Evolutionary conservation across 2,797 vertebrate genomes (phyloP).

Genomic region (Platyrinchus mystaceus): DNA sequence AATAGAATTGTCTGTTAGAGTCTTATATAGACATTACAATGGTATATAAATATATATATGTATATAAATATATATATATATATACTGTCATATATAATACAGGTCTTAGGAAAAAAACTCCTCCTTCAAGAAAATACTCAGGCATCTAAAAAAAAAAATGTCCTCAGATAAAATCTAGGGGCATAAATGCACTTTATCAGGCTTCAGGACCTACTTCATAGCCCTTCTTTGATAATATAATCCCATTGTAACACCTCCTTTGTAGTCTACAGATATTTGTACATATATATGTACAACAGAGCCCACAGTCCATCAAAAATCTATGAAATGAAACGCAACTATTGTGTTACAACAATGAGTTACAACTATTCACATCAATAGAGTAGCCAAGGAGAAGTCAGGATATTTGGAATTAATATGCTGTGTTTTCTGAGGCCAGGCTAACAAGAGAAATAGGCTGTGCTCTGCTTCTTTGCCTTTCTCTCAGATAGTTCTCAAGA

Average conservation of each 20-base stretch:
- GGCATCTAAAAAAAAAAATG: neutral
- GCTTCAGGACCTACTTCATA: neutral
- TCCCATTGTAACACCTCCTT: neutral
- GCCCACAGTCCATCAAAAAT: neutral
- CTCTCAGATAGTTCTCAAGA: neutral
- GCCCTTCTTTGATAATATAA: neutral
- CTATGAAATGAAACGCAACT: neutral
- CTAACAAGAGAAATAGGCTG: neutral
- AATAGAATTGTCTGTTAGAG: neutral
- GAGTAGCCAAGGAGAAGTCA: neutral
- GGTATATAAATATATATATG: neutral
- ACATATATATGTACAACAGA: neutral
- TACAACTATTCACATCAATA: neutral
- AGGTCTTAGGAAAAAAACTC: neutral
- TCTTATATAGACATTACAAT: neutral
- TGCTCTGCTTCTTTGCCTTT: fast-evolving
- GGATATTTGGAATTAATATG: neutral
- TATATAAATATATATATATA: neutral
- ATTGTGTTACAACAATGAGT: too few relatives aligned
- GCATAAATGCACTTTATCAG: neutral
- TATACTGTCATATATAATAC: neutral
- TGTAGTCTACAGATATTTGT: neutral
- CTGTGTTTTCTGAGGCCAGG: neutral
- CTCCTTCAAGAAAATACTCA: neutral
- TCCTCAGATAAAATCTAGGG: neutral